Evolutionary conservation across 2,797 vertebrate genomes (phyloP).

Genomic region (Gadopsis marmoratus): DNA sequence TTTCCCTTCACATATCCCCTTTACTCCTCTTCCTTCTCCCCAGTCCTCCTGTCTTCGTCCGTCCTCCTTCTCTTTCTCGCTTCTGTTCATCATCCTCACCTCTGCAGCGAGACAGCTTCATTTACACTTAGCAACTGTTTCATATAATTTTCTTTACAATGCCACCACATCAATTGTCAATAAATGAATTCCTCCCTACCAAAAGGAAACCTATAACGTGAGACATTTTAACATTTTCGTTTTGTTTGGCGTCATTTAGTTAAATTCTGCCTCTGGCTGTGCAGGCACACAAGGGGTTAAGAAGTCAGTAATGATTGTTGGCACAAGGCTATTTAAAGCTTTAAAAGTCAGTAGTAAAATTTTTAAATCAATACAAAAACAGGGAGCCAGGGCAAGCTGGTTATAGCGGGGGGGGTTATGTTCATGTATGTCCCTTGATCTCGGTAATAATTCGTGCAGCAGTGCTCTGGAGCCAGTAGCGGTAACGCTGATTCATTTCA

Average conservation of each 20-base stretch:
- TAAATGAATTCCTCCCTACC: no score
- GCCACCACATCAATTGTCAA: not conserved
- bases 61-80: not conserved
- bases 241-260: conserved; percentile 3
- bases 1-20: conserved; percentile 34
- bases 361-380: conserved; percentile 56
- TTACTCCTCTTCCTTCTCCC: conserved; percentile 26
- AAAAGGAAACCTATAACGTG: not conserved
- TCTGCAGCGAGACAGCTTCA: conserved; percentile 13
- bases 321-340: conserved; percentile 59
- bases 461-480: conserved; percentile 18
- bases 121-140: conserved; percentile 29
- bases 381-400: conserved; percentile 43
- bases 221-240: conserved; percentile 16
- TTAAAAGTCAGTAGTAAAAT: conserved; percentile 63
- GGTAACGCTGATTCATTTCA: conserved; percentile 28
- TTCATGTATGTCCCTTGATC: conserved; percentile 53
- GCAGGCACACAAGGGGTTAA: conserved; percentile 22
- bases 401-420: conserved; percentile 37
- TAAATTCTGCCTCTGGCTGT: not conserved
- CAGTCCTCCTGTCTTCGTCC: conserved; percentile 1
- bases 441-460: conserved; percentile 51
- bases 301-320: conserved; percentile 56
- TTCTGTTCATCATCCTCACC: conserved; percentile 9
- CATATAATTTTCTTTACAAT: not conserved